A percentile compares a stretch with the other conserved stretches of the same genome.
phyloP scores from a whole-genome alignment of 2,888 invertebrate species.

The Pandemis cinnamomeana region DNA sequence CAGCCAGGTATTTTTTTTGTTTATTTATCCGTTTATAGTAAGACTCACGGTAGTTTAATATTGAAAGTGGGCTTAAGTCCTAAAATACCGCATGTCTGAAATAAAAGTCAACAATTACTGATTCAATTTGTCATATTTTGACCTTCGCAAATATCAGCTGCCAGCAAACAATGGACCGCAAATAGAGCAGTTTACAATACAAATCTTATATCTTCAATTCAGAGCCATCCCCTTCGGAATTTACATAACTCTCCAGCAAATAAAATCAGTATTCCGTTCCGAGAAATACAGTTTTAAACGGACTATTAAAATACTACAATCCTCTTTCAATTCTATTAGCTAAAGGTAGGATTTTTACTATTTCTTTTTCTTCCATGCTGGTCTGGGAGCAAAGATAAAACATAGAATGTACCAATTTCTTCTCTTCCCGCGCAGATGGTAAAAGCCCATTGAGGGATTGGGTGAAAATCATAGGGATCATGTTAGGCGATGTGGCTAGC shows the following conservation, averaged over 20 bases:
- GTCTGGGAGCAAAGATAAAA: too few species aligned
- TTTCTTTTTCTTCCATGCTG: too few species aligned
- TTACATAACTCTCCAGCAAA: conserved; percentile 13
- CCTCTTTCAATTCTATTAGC: not conserved
- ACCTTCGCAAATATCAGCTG: not conserved
- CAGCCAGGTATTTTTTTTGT: too few species aligned
- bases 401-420: too few species aligned
- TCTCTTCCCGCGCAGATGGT: too few species aligned
- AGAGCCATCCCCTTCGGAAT: conserved; percentile 11
- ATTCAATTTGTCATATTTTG: not conserved
- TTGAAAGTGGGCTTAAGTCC: too few species aligned
- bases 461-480: too few species aligned
- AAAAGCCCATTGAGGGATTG: too few species aligned
- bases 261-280: conserved; percentile 3
- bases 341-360: too few species aligned
- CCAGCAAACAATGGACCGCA: not conserved
- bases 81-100: not conserved
- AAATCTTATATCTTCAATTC: conserved; percentile 17
- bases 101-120: not conserved
- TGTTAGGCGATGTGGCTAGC: too few species aligned
- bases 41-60: too few species aligned
- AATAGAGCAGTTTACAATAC: not conserved
- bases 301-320: not conserved
- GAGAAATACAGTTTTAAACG: not conserved
- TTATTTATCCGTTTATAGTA: too few species aligned